Conservation (phyloP, 2,888 invertebrate genomes). For the Scrobipalpa costella region DNA sequence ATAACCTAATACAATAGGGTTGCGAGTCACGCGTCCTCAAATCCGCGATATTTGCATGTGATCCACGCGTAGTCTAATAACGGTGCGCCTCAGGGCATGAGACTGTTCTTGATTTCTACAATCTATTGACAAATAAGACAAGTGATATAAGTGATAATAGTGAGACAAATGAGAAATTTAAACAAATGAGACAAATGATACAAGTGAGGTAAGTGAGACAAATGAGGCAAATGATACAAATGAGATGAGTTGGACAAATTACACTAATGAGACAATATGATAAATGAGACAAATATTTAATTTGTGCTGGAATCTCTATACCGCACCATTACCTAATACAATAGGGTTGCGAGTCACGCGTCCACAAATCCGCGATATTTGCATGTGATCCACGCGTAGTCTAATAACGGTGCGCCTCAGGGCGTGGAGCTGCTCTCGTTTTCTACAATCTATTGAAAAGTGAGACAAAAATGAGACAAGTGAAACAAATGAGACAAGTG, state of each 20-base stretch:
- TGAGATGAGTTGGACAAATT: no score
- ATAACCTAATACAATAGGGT: conserved; percentile 23
- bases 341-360: conserved; percentile 27
- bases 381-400: conserved; percentile 29
- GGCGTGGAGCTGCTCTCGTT: no score
- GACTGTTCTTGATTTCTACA: not conserved
- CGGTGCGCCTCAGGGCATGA: conserved; percentile 1
- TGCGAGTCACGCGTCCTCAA: conserved; percentile 25
- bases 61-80: conserved; percentile 29
- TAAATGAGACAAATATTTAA: no score
- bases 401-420: conserved; percentile 25
- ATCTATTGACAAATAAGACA: no score
- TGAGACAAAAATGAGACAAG: no score
- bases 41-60: conserved; percentile 29
- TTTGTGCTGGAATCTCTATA: not conserved
- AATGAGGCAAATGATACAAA: no score
- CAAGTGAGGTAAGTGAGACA: not conserved
- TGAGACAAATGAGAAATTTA: no score
- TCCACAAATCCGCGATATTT: conserved; percentile 26
- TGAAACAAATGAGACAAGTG: not conserved
- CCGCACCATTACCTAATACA: conserved; percentile 19
- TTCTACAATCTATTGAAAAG: no score
- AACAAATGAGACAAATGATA: no score
- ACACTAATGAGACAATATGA: no score
- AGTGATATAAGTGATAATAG: no score